A percentile compares a stretch with the other conserved stretches of the same genome.
Evolutionary conservation across 2,797 vertebrate species (phyloP).

Genomic region (Dryobates pubescens): DNA sequence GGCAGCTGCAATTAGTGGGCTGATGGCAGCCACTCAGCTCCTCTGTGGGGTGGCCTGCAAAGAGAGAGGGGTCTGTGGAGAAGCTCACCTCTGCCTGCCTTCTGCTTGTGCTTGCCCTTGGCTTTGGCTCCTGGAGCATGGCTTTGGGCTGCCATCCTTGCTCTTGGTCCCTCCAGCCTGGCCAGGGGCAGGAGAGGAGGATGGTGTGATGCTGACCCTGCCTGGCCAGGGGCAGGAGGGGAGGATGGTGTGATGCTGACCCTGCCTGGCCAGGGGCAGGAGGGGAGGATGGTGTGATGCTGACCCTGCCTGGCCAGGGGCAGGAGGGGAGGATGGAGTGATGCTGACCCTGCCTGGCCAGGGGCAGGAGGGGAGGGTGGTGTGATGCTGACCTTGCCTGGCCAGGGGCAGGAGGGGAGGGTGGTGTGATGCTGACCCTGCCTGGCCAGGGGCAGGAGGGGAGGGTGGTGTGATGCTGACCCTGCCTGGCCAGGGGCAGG

Average conservation of each 20-base stretch:
- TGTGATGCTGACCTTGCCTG: background rate
- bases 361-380: too few relatives aligned
- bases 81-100: background rate
- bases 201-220: too few relatives aligned
- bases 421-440: too few relatives aligned
- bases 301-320: background rate
- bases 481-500: too few relatives aligned
- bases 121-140: background rate
- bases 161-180: too few relatives aligned
- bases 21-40: background rate
- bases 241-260: too few relatives aligned
- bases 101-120: accelerated
- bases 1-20: background rate
- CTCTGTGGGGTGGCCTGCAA: accelerated
- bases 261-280: background rate
- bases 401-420: too few relatives aligned
- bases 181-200: too few relatives aligned
- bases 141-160: background rate
- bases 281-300: background rate
- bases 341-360: too few relatives aligned
- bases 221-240: background rate
- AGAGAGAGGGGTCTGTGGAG: background rate
- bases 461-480: too few relatives aligned
- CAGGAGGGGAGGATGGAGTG: too few relatives aligned
- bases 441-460: too few relatives aligned